Base-by-base conservation (phyloP, 2,888 invertebrate genomes). In the Drosophila algonquin region DNA sequence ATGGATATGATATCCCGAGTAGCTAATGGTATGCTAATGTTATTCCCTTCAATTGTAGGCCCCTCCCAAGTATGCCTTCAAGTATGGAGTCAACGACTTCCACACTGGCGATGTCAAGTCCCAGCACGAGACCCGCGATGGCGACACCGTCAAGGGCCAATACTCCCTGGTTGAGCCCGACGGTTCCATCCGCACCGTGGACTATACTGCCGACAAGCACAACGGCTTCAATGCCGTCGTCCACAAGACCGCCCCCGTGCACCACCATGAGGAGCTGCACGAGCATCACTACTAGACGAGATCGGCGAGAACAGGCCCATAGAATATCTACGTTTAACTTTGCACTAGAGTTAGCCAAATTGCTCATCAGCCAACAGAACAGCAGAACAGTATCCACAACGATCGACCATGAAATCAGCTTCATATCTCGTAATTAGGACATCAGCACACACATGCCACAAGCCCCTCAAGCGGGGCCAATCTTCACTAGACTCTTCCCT, bases 131-230 rank as follows among this genome's bases (percentile, higher is more conserved):
- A 93, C 94, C 0, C 93, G 94, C 77, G 94, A 94, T 63, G 94
- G 94, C 0, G 94, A 94, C 89, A 93, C 94, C 48, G 94, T 95
- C 1, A 94, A 94, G 93, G 94, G 92, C 32, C 94, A 94, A 90
- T 94, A 94, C 91, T 94, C 94, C 12, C 92, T 94, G 88, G 95
- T 95, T 77, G 96, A 96, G 91, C 95, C 95, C 58, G 95, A 95
- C 91, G 96, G 96, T 76, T 95, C 95, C 60, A 95, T 95, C 73
- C 94, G 96, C 78, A 96, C 95, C 45, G 92, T 92, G 48, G 92
- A 92, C 77, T 92, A 92, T 72, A 92, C 92, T 40, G 92, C 92
- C 63, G 92, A 92, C 68, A 92, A 92, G 79, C 92, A 92, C 78
- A 92, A 92, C 63, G 92, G 92, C 53, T 92, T 92, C 87, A 92